Base-by-base conservation (phyloP, 2,797 vertebrate genomes). In the Darevskia nairensis region DNA sequence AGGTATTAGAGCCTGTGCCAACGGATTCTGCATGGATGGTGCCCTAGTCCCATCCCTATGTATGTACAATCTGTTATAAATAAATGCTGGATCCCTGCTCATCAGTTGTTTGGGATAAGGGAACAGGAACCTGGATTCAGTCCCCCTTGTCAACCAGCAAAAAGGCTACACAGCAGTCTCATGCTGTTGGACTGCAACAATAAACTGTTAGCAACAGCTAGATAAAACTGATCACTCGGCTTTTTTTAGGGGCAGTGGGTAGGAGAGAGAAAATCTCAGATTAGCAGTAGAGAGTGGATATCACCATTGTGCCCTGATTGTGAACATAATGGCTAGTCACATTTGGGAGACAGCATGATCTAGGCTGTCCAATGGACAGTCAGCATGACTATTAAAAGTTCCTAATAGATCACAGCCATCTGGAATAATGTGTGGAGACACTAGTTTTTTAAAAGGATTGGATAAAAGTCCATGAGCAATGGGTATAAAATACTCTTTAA, bases 391-490 rank as follows among this genome's bases (percentile, higher is more conserved):
- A 27, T 23, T 46, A 74, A 2, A 72, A 44, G 23, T 75, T 59
- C 39, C 41, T 74, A 13, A 32, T 25, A 50, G 25, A 9, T 46
- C 10, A 39, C 32, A 21, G 29, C 64, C 39, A 64, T 64, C 39
- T 66, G 44, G 69, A 61, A 61, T 25, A 55, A 41, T 25, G 13
- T 55, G 27, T 50, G 17, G 5, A 23, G 3, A 27, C 17, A 4
- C 10, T 78, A 1, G 2, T 46, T 80, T 80, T 72, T 41, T 4
- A 55, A 77, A 79, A 21, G 50, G 27, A 15, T 35, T 68, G 41
- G 25, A 46, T 82, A 85, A 89, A 89, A 85, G 80, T 32, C 75
- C 68, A n/a, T 3, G 9, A 78, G 44, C 25, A 32, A 35, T 59
- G 21, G 29, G 10, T 79, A 72, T 4, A 68, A 72, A 55, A 71